Evolutionary conservation across 2,888 invertebrate genomes (phyloP), one percentile per base, ranked within the genome.

Genomic region (Leptarthrus brevirostris): DNA sequence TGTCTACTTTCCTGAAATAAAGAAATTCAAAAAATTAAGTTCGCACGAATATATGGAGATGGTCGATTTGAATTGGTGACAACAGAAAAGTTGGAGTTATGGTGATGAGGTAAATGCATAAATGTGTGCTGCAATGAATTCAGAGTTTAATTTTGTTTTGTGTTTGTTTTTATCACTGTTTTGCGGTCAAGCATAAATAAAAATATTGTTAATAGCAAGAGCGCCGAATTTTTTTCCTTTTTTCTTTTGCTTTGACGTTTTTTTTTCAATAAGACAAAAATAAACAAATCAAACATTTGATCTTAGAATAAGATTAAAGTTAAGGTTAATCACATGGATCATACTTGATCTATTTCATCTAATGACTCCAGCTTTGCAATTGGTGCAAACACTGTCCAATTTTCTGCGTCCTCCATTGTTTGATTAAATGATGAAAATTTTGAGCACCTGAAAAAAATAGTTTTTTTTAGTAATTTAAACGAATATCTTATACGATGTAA

Each of bases 291-390:
- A 56, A 72, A 71, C n/a, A 26, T 54, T n/a, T 14, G 22, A 54
- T 36, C 54, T 71, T 54, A 36, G 24, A 40, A 16, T 71, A 40
- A 26, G 40, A 71, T 54, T 58, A 69, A 52, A 52, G 16, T 54
- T 40, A 40, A 5, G 52, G 74, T n/a, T 73, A 77, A 77, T 78
- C 79, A 79, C 78, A 79, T 76, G 76, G 77, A 79, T 80, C 78
- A 79, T 80, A 81, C 81, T 80, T 87, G 86, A 81, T 86, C 89
- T 83, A 89, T 86, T 83, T 90, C 90, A 80, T 90, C 90, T 79
- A 90, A 83, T 52, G 90, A 90, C 82, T 90, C 90, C 79, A 90
- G 85, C 81, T 89, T 88, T 72, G 90, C 90, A 77, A 90, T 90
- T 47, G 90, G 90, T 77, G 90, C 90, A 76, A 81, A 81, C 71